phyloP scores from a whole-genome alignment of 1,140 invertebrate species.

The Calephelis nemesis region DNA sequence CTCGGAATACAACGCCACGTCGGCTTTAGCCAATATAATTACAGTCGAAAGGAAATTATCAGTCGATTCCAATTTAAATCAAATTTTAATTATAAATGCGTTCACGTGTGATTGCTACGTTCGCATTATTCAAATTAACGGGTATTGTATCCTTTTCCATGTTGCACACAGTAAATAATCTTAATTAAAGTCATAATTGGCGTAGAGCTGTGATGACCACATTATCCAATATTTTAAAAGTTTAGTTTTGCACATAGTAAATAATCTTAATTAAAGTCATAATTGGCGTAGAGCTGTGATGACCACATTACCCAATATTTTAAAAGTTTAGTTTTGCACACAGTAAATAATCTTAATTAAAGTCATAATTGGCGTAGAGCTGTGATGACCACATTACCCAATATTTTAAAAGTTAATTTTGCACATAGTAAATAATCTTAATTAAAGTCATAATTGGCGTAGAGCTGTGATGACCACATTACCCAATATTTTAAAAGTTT shows the following conservation, averaged over 20 bases:
- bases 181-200: conserved; percentile 19
- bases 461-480: too few species aligned
- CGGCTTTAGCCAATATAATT: conserved; percentile 20
- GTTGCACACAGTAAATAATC: conserved; percentile 17
- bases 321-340: too few species aligned
- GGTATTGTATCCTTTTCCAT: conserved; percentile 34
- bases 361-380: neutral
- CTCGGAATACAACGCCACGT: neutral
- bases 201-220: too few species aligned
- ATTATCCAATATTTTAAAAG: too few species aligned
- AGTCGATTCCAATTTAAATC: conserved; percentile 40
- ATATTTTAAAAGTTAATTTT: too few species aligned
- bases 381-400: too few species aligned
- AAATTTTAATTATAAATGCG: conserved; percentile 46
- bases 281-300: neutral
- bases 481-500: too few species aligned
- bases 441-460: conserved; percentile 5
- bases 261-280: conserved; percentile 22
- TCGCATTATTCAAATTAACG: conserved; percentile 50
- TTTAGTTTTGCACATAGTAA: neutral
- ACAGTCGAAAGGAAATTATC: conserved; percentile 26
- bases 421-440: conserved; percentile 19
- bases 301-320: too few species aligned
- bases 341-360: conserved; percentile 22
- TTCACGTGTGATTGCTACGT: conserved; percentile 48